Base-by-base conservation (phyloP, 2,797 vertebrate species). In the Poecile montanus region DNA sequence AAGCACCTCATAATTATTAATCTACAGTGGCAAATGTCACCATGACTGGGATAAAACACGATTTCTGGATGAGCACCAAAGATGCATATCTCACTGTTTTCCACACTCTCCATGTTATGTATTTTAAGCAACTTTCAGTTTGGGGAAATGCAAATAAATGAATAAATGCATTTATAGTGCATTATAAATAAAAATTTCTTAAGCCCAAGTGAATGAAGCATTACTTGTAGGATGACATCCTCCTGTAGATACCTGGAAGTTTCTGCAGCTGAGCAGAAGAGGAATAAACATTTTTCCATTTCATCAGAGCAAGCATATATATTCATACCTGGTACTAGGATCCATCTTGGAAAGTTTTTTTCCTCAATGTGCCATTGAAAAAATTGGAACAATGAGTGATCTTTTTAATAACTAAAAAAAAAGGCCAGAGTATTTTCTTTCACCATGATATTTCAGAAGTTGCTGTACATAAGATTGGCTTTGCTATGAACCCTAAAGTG, bases 81-180 rank as follows among this genome's bases (percentile, higher is more conserved):
- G 77, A 86, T 70, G 23, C 34, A n/a, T 58, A 91, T 88, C 76
- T 92, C 60, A n/a, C 40, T 40, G 36, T 82, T 63, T 96, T 86
- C 26, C 53, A 79, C 26, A 82, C 16, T 66, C 26, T 70, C 80
- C 53, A 22, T 4, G 11, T 76, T 79, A 85, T 40, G 53, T 74
- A 77, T 91, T 92, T 94, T 68, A 91, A 97, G 62, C 25, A 88
- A 75, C 65, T 68, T 22, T 85, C 61, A n/a, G 51, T 73, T 82
- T 72, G 27, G 26, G 51, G 71, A 93, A 86, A 88, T 93, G 93
- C 58, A 94, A 93, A 96, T 88, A 88, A 88, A 92, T 76, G 66
- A 94, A 95, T 95, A 97, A 92, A 94, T 94, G 36, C 34, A 96
- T 95, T 85, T 85, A 86, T 57, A 94, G 67, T 76, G 22, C 1